Percentiles rank a stretch among this genome's conserved stretches.
These are phyloP conservation scores for Marasmarcha lunaedactyla DNA, from an alignment of 2,888 invertebrate genomes.

Conservation along the genomic window DNA sequence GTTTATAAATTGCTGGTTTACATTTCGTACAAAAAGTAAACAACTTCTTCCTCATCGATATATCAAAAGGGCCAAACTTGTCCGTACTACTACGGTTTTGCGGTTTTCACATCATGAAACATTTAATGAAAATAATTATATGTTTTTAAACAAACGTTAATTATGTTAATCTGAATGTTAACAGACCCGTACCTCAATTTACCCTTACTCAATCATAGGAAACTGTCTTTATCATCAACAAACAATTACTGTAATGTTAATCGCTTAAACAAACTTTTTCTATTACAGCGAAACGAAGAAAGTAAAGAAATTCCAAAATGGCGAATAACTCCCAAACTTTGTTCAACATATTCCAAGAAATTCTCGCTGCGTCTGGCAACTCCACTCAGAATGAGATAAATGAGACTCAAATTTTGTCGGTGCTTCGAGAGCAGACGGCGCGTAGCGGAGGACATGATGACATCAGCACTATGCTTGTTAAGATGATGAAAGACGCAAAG, in stretches of 20 bases:
- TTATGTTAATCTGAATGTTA: too few species aligned
- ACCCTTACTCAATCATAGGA: too few species aligned
- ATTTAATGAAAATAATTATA: too few species aligned
- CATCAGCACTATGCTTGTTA: conserved; percentile 39
- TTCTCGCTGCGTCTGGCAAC: conserved; percentile 53
- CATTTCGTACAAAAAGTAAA: too few species aligned
- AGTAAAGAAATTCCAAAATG: conserved; percentile 27
- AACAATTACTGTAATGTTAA: background rate
- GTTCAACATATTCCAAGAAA: conserved; percentile 55
- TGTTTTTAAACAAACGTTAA: too few species aligned
- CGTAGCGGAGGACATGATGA: conserved; percentile 30
- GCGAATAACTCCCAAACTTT: conserved; percentile 49
- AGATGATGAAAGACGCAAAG: conserved; percentile 48
- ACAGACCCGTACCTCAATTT: too few species aligned
- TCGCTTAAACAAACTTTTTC: conserved; percentile 1
- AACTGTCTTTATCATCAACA: too few species aligned
- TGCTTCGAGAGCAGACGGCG: conserved; percentile 41
- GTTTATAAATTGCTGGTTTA: too few species aligned
- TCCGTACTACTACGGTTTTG: too few species aligned
- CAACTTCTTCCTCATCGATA: too few species aligned
- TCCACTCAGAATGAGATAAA: conserved; percentile 39
- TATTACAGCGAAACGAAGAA: conserved; percentile 4
- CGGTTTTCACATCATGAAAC: too few species aligned
- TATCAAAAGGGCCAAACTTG: too few species aligned
- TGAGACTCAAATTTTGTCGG: conserved; percentile 46